Conservation (phyloP, 2,888 invertebrate genomes). For the Orchestes rusci region DNA sequence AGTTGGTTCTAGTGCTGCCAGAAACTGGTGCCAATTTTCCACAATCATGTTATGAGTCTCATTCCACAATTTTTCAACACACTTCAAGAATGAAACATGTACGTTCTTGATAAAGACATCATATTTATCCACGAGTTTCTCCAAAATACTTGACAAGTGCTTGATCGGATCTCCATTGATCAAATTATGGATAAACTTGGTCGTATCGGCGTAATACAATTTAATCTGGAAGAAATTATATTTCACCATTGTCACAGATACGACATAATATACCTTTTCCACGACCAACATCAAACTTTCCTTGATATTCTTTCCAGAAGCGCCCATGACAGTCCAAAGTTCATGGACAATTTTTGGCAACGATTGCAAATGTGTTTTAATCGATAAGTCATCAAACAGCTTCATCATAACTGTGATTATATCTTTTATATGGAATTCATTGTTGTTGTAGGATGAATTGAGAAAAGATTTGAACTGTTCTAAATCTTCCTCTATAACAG, state of each 20-base stretch:
- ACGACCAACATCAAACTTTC: slow-evolving; percentile 69
- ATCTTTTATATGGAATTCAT: slow-evolving; percentile 79
- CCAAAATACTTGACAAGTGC: slow-evolving; percentile 61
- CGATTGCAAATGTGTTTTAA: slow-evolving; percentile 68
- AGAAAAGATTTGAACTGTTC: slow-evolving; percentile 61
- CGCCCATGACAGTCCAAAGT: slow-evolving; percentile 80
- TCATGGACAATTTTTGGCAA: slow-evolving; percentile 74
- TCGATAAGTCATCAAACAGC: slow-evolving; percentile 69
- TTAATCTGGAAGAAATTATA: slow-evolving; percentile 53
- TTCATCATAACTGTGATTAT: slow-evolving; percentile 62
- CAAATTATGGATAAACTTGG: slow-evolving; percentile 61
- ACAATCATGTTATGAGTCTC: slow-evolving; percentile 57
- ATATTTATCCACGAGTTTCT: slow-evolving; percentile 65
- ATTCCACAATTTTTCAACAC: slow-evolving; percentile 68
- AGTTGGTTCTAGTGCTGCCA: slow-evolving; percentile 69
- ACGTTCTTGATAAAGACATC: slow-evolving; percentile 23
- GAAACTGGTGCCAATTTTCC: slow-evolving; percentile 64
- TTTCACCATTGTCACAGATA: no score
- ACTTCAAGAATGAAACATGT: slow-evolving; percentile 63
- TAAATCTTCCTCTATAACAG: slow-evolving; percentile 65
- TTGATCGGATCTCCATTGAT: slow-evolving; percentile 69
- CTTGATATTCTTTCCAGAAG: slow-evolving; percentile 71
- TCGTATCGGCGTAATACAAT: slow-evolving; percentile 60
- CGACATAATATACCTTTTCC: slow-evolving; percentile 56
- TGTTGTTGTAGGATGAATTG: slow-evolving; percentile 69